Evolutionary conservation across 1,140 invertebrate species (phyloP).

Genomic region (Brachionus manjavacas): DNA sequence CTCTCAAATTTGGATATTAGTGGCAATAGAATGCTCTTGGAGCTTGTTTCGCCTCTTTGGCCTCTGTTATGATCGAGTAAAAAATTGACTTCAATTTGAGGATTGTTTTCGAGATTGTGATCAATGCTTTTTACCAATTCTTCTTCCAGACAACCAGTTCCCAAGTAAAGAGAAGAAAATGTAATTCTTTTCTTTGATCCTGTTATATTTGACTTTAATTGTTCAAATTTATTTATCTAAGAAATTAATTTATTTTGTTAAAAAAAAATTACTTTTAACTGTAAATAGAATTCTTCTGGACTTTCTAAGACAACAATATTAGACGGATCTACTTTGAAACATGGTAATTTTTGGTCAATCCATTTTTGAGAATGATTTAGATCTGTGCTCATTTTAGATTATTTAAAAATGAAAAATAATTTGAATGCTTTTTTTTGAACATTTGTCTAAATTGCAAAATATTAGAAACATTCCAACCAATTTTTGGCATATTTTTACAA

Average conservation of each 20-base stretch:
- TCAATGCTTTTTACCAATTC: slow-evolving; percentile 62
- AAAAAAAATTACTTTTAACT: slow-evolving; percentile 45
- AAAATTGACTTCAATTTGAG: slow-evolving; percentile 70
- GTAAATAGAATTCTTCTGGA: slow-evolving; percentile 54
- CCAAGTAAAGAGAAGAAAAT: slow-evolving; percentile 85
- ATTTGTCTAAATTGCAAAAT: background rate
- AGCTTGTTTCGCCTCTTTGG: slow-evolving; percentile 62
- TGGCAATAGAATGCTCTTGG: slow-evolving; percentile 71
- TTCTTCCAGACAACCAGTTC: slow-evolving; percentile 77
- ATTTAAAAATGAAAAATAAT: background rate
- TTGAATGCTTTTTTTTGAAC: background rate
- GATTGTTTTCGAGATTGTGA: slow-evolving; percentile 45
- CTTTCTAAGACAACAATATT: slow-evolving; percentile 48
- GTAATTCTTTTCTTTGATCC: slow-evolving; percentile 73
- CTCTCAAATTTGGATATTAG: slow-evolving; percentile 59
- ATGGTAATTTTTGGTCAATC: background rate
- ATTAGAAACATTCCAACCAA: background rate
- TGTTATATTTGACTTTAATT: slow-evolving; percentile 64
- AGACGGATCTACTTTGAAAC: background rate
- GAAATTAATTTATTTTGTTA: background rate
- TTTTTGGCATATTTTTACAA: background rate
- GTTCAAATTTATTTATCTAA: background rate
- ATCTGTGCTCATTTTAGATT: background rate
- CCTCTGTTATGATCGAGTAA: slow-evolving; percentile 84
- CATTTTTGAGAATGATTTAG: background rate